These are phyloP conservation scores for Chymomyza costata DNA, from an alignment of 1,140 invertebrate species.

Conservation along the genomic window DNA sequence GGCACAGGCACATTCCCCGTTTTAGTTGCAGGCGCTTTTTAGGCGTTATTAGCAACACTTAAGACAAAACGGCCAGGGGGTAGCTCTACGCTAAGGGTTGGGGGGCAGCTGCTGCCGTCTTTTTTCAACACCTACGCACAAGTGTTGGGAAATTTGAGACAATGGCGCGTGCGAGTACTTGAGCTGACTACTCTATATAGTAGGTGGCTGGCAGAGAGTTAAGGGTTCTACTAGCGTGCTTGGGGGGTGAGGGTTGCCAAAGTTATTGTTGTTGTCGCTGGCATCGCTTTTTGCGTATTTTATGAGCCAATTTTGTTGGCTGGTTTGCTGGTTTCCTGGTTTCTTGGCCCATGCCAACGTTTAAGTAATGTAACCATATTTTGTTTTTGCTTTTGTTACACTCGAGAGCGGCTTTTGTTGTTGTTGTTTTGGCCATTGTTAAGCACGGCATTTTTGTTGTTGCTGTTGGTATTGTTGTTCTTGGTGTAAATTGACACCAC, in stretches of 20 bases:
- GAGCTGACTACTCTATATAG: too few species aligned
- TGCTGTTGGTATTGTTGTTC: conserved; percentile 15
- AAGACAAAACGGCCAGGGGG: conserved; percentile 17
- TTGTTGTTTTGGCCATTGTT: too few species aligned
- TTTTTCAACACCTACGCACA: conserved; percentile 22
- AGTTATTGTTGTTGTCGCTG: not conserved
- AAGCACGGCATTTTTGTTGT: too few species aligned
- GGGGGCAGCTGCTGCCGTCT: not conserved
- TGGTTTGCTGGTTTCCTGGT: not conserved
- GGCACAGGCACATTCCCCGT: too few species aligned
- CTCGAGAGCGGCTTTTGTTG: too few species aligned
- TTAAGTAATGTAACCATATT: conserved; percentile 32
- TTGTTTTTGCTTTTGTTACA: conserved; percentile 44
- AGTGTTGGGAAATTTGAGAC: conserved; percentile 27
- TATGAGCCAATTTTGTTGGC: conserved; percentile 2
- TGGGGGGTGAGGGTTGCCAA: not conserved
- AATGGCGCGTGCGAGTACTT: conserved; percentile 16
- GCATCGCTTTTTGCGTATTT: conserved; percentile 2
- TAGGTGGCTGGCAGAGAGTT: not conserved
- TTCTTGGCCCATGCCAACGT: too few species aligned
- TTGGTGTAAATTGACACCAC: conserved; percentile 60
- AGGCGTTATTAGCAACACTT: conserved; percentile 71
- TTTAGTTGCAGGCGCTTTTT: conserved; percentile 43
- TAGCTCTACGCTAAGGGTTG: not conserved
- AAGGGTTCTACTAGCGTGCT: too few species aligned